phyloP scores from a whole-genome alignment of 1,140 invertebrate genomes.

The Tetramorium parvispinum region DNA sequence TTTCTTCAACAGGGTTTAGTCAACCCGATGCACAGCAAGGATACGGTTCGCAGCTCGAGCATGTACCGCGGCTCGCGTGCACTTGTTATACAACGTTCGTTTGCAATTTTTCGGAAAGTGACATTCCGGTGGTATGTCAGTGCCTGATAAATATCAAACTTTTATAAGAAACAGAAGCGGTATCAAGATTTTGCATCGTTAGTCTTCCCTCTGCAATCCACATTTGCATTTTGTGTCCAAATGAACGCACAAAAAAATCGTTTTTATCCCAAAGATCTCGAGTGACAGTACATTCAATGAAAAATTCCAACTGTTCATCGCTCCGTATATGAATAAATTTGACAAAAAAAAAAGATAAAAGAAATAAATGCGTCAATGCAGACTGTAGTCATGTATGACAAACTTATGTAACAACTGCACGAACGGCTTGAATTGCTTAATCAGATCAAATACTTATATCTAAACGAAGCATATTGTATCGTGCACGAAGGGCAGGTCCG shows the following conservation, averaged over 20 bases:
- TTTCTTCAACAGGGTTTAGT: constrained; percentile 65
- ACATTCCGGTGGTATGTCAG: neutral
- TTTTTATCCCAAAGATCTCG: neutral
- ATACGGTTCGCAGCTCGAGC: neutral
- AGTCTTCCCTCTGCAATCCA: neutral
- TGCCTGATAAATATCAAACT: neutral
- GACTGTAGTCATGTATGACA: neutral
- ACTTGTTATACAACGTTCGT: neutral
- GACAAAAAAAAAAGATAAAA: too few species aligned
- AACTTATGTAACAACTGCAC: constrained; percentile 36
- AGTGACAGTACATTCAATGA: neutral
- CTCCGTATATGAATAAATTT: neutral
- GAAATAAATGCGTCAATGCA: neutral
- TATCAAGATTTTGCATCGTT: neutral
- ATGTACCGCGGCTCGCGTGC: neutral
- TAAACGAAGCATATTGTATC: neutral
- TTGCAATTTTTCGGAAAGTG: neutral
- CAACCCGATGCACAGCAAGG: constrained; percentile 63
- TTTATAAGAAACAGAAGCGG: neutral
- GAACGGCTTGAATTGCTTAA: constrained; percentile 12
- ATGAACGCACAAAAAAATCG: neutral
- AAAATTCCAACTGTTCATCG: neutral
- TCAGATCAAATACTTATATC: neutral
- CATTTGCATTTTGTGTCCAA: neutral
- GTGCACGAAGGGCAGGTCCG: neutral